Conservation (phyloP, 2,888 invertebrate species). For the Dysmachus trigonus region DNA sequence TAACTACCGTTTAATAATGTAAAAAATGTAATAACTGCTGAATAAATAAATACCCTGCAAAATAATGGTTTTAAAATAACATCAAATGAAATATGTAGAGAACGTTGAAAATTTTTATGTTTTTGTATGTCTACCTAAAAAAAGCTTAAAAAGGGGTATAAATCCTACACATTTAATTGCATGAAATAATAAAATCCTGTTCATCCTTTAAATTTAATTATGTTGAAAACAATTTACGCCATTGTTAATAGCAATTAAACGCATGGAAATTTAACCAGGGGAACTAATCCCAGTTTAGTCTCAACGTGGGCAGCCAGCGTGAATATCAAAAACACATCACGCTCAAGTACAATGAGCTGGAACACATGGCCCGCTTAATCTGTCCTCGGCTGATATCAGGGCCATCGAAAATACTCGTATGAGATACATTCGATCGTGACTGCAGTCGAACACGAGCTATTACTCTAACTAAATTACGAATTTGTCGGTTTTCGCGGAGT, state of each 20-base stretch:
- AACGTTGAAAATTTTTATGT: neutral
- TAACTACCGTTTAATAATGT: no score
- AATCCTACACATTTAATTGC: neutral
- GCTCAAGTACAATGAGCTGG: neutral
- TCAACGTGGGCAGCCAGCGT: neutral
- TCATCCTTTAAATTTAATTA: neutral
- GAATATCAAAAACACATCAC: neutral
- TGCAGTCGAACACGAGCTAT: neutral
- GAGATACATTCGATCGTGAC: neutral
- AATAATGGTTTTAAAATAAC: neutral
- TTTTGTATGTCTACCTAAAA: neutral
- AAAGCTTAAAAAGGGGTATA: neutral
- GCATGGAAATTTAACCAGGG: neutral
- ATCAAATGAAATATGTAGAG: neutral
- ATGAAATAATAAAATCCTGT: neutral
- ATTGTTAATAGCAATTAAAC: neutral
- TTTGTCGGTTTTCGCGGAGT: neutral
- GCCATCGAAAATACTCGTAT: neutral
- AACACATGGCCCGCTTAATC: conserved; percentile 23
- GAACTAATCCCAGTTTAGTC: neutral
- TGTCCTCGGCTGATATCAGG: neutral
- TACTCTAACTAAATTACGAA: neutral
- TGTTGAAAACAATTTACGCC: neutral
- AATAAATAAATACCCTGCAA: no score
- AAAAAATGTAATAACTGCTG: no score